Evolutionary conservation across 2,888 invertebrate species (phyloP), one percentile per base, ranked within the genome.

Genomic region (Pyrrhosoma nymphula): DNA sequence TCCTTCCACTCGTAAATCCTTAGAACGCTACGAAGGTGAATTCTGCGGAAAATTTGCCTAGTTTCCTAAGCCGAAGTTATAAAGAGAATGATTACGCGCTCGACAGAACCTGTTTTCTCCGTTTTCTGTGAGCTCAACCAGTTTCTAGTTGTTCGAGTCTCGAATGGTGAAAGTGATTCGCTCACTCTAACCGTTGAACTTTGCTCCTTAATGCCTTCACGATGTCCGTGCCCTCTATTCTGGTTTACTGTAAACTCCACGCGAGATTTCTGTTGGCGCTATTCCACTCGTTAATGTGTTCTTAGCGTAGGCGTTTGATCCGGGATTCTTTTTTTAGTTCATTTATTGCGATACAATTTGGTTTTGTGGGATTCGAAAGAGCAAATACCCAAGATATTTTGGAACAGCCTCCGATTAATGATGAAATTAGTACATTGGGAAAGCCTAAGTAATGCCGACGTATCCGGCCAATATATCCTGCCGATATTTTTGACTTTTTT

Each of bases 71-170:
- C 82, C n/a, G 82, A 82, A 35, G 82, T 35, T 35, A 82, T 35
- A 82, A 82, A 35, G 10, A 82, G 82, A 82, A 82, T 82, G 82
- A 82, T 82, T 82, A 35, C 35, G 35, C 35, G 26, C 69, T 26
- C 35, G 35, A 82, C 30, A 35, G 82, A 82, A 82, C 82, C 82
- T 82, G 82, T 82, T 82, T 75, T n/a, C 69, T 20, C 69, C 69
- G n/a, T 69, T 69, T 82, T 82, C 82, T 35, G 82, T 82, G 82
- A 6, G 0, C 82, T 82, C 82, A 82, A 82, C 82, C 82, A 18
- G 82, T 82, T 82, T 82, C 82, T 82, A 82, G 35, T 82, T 82
- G 30, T 35, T 82, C 82, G 82, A 82, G 82, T 35, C 82, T 30
- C 82, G 82, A 18, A 35, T 16, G 82, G 82, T 82, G 82, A 82